Conservation (phyloP, 2,888 invertebrate genomes). For the Diloba caeruleocephala region DNA sequence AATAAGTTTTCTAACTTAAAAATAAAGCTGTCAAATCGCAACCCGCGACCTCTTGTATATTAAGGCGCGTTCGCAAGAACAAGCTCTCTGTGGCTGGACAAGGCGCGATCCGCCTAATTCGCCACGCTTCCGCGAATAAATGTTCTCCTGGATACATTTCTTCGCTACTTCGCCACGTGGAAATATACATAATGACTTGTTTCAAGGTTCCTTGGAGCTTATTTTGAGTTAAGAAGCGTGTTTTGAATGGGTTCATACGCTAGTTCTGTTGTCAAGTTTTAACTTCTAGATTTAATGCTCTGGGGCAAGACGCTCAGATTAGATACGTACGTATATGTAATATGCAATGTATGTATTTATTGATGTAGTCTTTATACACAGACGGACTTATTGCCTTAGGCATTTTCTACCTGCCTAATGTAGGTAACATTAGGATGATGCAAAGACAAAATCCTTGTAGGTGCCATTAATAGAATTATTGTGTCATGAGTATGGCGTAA, state of each 20-base stretch:
- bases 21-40: no score
- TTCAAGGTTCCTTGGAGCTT: slow-evolving; percentile 14
- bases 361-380: no score
- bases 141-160: slow-evolving; percentile 51
- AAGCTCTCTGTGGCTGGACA: slow-evolving; percentile 73
- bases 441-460: no score
- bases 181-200: slow-evolving; percentile 50
- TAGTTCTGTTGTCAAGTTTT: slow-evolving; percentile 11
- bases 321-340: no score
- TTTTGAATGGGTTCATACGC: slow-evolving; percentile 14
- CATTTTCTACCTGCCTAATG: no score
- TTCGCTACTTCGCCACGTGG: slow-evolving; percentile 35
- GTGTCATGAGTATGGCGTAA: no score
- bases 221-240: slow-evolving; percentile 6
- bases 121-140: slow-evolving; percentile 67
- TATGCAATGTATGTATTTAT: no score
- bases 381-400: no score
- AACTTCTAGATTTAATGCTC: slow-evolving; percentile 7
- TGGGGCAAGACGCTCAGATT: slow-evolving; percentile 2
- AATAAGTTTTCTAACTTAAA: no score
- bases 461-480: no score
- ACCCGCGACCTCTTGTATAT: slow-evolving; percentile 57
- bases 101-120: slow-evolving; percentile 79
- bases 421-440: no score
- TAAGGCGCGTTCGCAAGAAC: slow-evolving; percentile 54